Conservation (phyloP, 1,140 invertebrate species). For the Hycleus phaleratus region DNA sequence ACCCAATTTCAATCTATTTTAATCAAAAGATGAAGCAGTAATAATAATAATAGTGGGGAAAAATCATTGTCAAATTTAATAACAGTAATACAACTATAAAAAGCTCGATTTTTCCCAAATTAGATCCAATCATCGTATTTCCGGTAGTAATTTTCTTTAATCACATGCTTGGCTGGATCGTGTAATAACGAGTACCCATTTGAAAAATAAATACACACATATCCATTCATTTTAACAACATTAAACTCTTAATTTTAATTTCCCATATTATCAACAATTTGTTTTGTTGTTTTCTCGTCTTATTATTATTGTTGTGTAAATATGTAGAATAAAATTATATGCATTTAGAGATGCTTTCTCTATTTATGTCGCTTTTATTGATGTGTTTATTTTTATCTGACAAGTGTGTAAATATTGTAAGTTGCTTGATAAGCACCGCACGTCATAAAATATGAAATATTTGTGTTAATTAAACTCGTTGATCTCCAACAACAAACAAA, state of each 20-base stretch:
- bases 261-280: too few relatives aligned
- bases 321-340: too few relatives aligned
- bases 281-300: too few relatives aligned
- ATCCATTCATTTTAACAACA: too few relatives aligned
- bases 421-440: slow-evolving; percentile 7
- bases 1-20: slow-evolving; percentile 4
- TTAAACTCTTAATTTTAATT: too few relatives aligned
- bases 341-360: too few relatives aligned
- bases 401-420: slow-evolving; percentile 8
- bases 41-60: not conserved
- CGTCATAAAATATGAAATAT: slow-evolving; percentile 8
- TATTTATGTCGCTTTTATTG: slow-evolving; percentile 1
- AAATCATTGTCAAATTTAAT: too few relatives aligned
- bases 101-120: slow-evolving; percentile 9
- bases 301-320: too few relatives aligned
- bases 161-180: slow-evolving; percentile 14
- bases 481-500: not conserved
- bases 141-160: slow-evolving; percentile 14
- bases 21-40: not conserved
- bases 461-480: slow-evolving; percentile 10
- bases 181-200: not conserved
- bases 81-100: not conserved
- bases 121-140: slow-evolving; percentile 11
- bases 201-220: too few relatives aligned
- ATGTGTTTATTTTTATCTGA: slow-evolving; percentile 8